Evolutionary conservation across 2,797 vertebrate genomes (phyloP), one percentile per base, ranked within the genome.

Genomic region (Moxostoma hubbsi): DNA sequence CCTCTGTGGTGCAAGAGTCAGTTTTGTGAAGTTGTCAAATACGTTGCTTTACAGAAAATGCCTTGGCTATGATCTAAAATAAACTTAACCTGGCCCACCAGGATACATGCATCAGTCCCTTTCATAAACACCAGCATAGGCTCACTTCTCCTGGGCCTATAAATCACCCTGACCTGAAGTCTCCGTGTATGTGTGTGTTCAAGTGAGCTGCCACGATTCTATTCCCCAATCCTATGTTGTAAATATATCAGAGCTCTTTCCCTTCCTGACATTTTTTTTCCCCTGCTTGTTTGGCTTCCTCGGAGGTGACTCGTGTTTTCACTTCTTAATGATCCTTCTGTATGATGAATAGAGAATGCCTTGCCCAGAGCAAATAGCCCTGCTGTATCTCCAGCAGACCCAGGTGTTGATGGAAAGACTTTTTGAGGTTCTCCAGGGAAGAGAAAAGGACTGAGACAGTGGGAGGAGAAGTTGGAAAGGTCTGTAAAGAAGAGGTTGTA

Each of bases 41-140:
- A 24, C 82, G 79, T 77, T 74, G 85, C 81, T 89, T 90, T 85
- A 86, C 85, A 86, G 86, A 89, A 89, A 91, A 87, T 85, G 81
- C 83, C 86, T 75, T 84, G 83, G 84, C 87, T 89, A 82, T 87
- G 82, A 91, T 84, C 86, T 85, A 85, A 77, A 86, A 84, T 88
- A 91, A 91, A 89, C 86, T 86, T 83, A 90, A 89, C 87, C 89
- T 86, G 45, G 85, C 84, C 83, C 87, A 83, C 86, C 82, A 10
- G 88, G 87, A 82, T 85, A 84, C 86, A 86, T 84, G 74, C 82
- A 84, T 81, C 82, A 86, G 86, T 88, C 72, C 75, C 54, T 78
- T 85, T 86, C 82, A 85, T 88, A 88, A 90, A 90, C 85, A 89
- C 86, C 83, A 89, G 87, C 88, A 89, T 82, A 82, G 84, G 68